Base-by-base conservation (phyloP, 2,113 vertebrate species). In the Nycticebus coucang region DNA sequence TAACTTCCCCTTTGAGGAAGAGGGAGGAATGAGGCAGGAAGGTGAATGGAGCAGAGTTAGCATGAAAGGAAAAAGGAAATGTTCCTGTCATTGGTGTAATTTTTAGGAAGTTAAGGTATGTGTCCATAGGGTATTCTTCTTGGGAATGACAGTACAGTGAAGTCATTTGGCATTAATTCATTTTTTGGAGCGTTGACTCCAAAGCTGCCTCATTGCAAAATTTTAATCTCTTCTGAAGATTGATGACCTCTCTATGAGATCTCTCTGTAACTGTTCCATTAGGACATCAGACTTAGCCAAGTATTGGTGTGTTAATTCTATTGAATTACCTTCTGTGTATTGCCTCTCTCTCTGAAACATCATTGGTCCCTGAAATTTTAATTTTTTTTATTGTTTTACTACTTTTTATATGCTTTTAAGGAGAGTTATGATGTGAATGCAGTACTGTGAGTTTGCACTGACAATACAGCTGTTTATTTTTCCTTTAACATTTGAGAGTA, bases 191-290 rank as follows among this genome's bases (percentile, higher is more conserved):
- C 55, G 93, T 96, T 92, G 85, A 87, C 59, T 74, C 19, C 74
- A 79, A 60, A 69, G 50, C 69, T 68, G 19, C 15, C 64, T 97
- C 14, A 30, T 69, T 91, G 68, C 62, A 87, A 68, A 93, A 79
- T 83, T 96, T 93, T 93, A 93, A 75, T 90, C 68, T 83, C 24
- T 94, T 83, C 22, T 26, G 77, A 87, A 90, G 81, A 94, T 60
- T 75, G 88, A 86, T 93, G 24, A 45, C 62, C 19, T 95, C 13
- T 87, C n/a, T 50, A 1, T 75, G 87, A 53, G 79, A 60, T 85
- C 28, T 91, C 26, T 77, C 33, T 93, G 9, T 82, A 86, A 92
- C 50, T 79, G 7, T 74, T 93, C 19, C 66, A 33, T 83, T 79
- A 93, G 75, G 84, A 59, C 26, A 50, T 79, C 21, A 86, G 64